These are phyloP conservation scores for Syritta pipiens DNA, from an alignment of 2,888 invertebrate species.

Conservation along the genomic window DNA sequence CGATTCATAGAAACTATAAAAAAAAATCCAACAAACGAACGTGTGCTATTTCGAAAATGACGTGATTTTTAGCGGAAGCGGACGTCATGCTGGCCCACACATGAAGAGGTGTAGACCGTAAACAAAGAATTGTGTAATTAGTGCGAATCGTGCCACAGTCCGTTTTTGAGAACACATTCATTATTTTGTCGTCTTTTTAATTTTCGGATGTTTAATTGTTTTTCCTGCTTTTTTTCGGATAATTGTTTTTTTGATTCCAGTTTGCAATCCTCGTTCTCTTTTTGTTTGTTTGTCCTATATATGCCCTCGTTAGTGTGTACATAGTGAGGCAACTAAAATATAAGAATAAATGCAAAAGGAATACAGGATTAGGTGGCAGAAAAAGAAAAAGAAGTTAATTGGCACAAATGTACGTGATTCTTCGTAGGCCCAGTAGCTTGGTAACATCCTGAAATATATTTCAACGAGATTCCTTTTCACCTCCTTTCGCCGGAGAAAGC, in stretches of 20 bases:
- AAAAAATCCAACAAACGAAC: not conserved
- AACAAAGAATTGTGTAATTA: slow-evolving; percentile 3
- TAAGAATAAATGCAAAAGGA: slow-evolving; percentile 49
- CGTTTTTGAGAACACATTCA: slow-evolving; percentile 4
- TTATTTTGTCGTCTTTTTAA: not conserved
- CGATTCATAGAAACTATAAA: slow-evolving; percentile 2
- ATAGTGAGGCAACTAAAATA: slow-evolving; percentile 48
- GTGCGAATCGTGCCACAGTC: not conserved
- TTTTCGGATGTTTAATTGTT: slow-evolving; percentile 36
- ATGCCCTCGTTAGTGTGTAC: slow-evolving; percentile 17
- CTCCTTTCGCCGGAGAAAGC: slow-evolving; percentile 15
- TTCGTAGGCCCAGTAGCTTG: not conserved
- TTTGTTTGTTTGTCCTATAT: slow-evolving; percentile 13
- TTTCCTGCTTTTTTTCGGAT: slow-evolving; percentile 46
- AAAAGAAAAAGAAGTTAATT: slow-evolving; percentile 56
- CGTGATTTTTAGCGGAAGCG: slow-evolving; percentile 49
- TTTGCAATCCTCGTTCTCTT: slow-evolving; percentile 23
- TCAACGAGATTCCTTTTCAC: not conserved
- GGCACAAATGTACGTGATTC: slow-evolving; percentile 56
- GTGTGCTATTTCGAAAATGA: slow-evolving; percentile 45
- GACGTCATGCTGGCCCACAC: slow-evolving; percentile 23
- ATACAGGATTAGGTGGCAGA: slow-evolving; percentile 36
- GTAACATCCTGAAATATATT: slow-evolving; percentile 34
- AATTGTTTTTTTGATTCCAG: slow-evolving; percentile 43
- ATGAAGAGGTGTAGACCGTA: not conserved